These are phyloP conservation scores for Lithobates pipiens DNA, from an alignment of 2,797 vertebrate species.

Conservation along the genomic window DNA sequence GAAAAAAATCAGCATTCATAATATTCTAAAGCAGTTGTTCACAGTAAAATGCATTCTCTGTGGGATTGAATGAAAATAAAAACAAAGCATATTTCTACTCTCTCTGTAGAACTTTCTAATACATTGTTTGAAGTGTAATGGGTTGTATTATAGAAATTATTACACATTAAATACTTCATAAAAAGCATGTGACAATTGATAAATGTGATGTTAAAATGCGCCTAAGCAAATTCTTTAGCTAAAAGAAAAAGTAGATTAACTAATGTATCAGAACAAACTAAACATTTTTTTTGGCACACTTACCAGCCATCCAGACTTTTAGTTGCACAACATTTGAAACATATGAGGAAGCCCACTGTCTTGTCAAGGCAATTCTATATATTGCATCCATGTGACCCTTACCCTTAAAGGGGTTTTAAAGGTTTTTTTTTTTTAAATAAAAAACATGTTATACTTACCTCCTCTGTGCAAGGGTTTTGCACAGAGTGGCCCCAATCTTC, in stretches of 20 bases:
- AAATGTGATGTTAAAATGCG: constrained; percentile 19
- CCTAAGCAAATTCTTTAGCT: background rate
- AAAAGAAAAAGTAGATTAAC: background rate
- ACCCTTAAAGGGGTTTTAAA: no score
- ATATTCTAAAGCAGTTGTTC: background rate
- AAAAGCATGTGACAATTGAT: constrained; percentile 17
- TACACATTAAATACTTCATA: constrained; percentile 22
- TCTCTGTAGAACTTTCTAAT: constrained; percentile 2
- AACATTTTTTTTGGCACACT: no score
- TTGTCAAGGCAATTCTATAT: no score
- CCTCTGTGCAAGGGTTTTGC: no score
- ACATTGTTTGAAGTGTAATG: constrained; percentile 35
- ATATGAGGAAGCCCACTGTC: no score
- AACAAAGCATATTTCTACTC: constrained; percentile 22
- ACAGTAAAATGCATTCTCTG: background rate
- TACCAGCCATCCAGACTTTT: no score
- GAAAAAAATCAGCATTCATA: constrained; percentile 5
- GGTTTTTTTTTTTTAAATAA: no score
- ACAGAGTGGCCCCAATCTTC: no score
- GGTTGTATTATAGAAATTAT: constrained; percentile 28
- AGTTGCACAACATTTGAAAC: no score
- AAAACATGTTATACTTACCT: no score
- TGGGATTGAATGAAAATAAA: constrained; percentile 14
- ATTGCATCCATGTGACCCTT: no score
- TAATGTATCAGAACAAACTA: background rate